Evolutionary conservation across 1,140 invertebrate species (phyloP).

Genomic region (Lepidostoma basale): DNA sequence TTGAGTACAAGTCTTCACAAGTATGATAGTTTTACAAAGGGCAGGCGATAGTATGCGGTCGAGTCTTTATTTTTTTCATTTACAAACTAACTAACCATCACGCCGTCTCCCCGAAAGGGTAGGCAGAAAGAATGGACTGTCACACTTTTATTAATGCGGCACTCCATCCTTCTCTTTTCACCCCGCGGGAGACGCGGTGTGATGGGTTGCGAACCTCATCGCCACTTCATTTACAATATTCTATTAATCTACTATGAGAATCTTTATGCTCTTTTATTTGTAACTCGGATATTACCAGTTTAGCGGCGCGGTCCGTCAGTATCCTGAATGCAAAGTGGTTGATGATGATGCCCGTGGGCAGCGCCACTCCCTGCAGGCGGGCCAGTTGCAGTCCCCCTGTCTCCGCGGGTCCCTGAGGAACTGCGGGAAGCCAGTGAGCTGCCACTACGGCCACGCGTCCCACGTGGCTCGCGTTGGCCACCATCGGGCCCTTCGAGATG

Average conservation of each 20-base stretch:
- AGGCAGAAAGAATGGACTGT: no score
- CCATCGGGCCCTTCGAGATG: slow-evolving; percentile 89
- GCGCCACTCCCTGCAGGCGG: slow-evolving; percentile 87
- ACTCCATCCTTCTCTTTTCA: no score
- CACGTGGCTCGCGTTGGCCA: slow-evolving; percentile 76
- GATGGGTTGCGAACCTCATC: no score
- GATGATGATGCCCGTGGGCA: slow-evolving; percentile 77
- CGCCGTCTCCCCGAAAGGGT: no score
- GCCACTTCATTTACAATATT: neutral
- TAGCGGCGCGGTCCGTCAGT: slow-evolving; percentile 74
- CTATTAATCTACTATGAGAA: slow-evolving; percentile 10
- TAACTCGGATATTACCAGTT: slow-evolving; percentile 72
- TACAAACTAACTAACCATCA: no score
- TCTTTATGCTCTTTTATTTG: no score
- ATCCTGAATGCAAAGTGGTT: slow-evolving; percentile 84
- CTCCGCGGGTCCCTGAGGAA: slow-evolving; percentile 53
- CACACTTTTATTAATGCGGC: no score
- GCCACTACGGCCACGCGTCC: slow-evolving; percentile 76
- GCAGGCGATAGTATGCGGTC: neutral
- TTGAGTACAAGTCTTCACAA: no score
- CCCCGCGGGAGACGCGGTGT: no score
- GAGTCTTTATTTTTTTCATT: neutral
- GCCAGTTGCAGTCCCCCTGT: slow-evolving; percentile 67
- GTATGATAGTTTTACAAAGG: no score
- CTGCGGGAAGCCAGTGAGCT: slow-evolving; percentile 70